A percentile compares a stretch with the other conserved stretches of the same genome.
Conservation (phyloP, 2,113 vertebrate genomes). For the Amazona vittata region DNA sequence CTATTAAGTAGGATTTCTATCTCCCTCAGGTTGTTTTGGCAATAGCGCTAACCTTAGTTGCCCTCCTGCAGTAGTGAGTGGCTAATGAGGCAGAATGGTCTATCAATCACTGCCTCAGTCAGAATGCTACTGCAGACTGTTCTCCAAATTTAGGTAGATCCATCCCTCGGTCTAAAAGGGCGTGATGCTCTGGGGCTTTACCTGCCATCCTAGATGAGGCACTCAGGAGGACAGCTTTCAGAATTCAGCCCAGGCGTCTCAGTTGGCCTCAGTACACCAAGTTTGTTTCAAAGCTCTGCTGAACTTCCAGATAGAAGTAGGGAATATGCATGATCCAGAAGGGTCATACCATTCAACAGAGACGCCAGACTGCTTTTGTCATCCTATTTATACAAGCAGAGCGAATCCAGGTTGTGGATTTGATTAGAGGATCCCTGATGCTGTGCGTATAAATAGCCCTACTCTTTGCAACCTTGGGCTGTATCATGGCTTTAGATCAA, state of each 20-base stretch:
- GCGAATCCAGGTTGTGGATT: background rate
- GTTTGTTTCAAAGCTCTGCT: background rate
- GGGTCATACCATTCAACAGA: background rate
- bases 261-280: background rate
- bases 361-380: background rate
- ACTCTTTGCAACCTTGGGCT: background rate
- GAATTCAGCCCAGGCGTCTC: background rate
- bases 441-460: background rate
- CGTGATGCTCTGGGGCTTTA: background rate
- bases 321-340: background rate
- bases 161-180: background rate
- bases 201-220: background rate
- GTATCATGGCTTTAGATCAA: background rate
- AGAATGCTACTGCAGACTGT: constrained; percentile 4
- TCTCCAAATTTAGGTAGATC: background rate
- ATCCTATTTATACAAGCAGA: background rate
- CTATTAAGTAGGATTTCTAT: constrained; percentile 56
- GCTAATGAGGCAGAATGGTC: constrained; percentile 58
- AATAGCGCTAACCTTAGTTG: constrained; percentile 31
- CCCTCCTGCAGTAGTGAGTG: constrained; percentile 54
- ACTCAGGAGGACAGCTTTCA: background rate
- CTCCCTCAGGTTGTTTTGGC: constrained; percentile 68
- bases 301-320: background rate
- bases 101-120: constrained; percentile 53
- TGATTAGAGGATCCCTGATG: background rate